Evolutionary conservation across 1,140 invertebrate species (phyloP).

Genomic region (Drosophila lacertosa): DNA sequence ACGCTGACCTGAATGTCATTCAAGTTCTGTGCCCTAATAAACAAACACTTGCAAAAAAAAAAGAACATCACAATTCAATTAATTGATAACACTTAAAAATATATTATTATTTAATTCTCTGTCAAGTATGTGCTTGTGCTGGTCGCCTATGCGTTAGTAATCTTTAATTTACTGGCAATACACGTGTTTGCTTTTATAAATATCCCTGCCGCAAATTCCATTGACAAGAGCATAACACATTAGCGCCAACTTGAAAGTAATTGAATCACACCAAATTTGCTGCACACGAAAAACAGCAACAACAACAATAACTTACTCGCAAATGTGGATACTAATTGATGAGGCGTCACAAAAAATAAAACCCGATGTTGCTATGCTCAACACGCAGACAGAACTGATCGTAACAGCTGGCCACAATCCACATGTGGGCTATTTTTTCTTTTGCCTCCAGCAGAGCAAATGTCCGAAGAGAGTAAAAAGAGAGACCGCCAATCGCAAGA

Average conservation of each 20-base stretch:
- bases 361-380: background rate
- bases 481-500: background rate
- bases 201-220: background rate
- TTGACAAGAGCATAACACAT: slow-evolving; percentile 2
- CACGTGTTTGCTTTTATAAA: slow-evolving; percentile 29
- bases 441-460: slow-evolving; percentile 23
- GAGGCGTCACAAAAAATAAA: background rate
- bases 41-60: background rate
- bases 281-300: background rate
- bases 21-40: background rate
- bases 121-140: background rate
- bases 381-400: slow-evolving; percentile 9
- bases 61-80: background rate
- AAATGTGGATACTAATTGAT: slow-evolving; percentile 8
- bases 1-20: background rate
- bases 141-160: background rate
- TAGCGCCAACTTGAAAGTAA: slow-evolving; percentile 2
- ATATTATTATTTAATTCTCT: background rate
- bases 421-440: background rate
- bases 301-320: slow-evolving; percentile 32
- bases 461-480: slow-evolving; percentile 8
- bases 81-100: slow-evolving; percentile 6
- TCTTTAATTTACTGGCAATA: background rate
- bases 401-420: slow-evolving; percentile 5
- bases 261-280: slow-evolving; percentile 18